Evolutionary conservation across 2,888 invertebrate species (phyloP).

Genomic region (Apomyelois bistriatella): DNA sequence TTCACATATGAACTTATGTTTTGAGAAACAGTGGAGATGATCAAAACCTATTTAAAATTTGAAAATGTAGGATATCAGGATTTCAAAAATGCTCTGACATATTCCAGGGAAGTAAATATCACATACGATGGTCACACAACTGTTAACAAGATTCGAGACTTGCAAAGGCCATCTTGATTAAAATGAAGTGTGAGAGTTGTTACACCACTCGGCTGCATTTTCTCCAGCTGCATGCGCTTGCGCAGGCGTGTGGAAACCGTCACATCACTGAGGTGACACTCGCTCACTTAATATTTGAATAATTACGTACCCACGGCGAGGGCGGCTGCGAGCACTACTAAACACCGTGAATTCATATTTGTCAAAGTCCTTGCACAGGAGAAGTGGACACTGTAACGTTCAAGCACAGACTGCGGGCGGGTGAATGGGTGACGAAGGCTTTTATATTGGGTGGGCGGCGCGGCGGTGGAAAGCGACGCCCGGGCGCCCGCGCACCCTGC

Average conservation of each 20-base stretch:
- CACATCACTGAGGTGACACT: neutral
- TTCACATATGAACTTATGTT: too few relatives aligned
- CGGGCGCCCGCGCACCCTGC: constrained; percentile 43
- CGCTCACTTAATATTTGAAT: constrained; percentile 52
- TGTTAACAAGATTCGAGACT: neutral
- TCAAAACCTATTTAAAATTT: neutral
- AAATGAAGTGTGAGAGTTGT: constrained; percentile 18
- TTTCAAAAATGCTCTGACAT: neutral
- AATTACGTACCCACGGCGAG: constrained; percentile 85
- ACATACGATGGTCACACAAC: constrained; percentile 1
- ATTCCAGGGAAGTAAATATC: neutral
- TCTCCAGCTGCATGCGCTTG: constrained; percentile 42
- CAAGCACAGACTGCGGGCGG: constrained; percentile 78
- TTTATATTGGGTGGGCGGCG: constrained; percentile 74
- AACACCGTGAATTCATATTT: constrained; percentile 78
- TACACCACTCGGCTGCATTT: constrained; percentile 51
- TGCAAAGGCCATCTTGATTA: neutral
- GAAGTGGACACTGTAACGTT: constrained; percentile 75
- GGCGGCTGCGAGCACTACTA: constrained; percentile 82
- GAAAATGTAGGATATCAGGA: neutral
- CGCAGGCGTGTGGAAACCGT: constrained; percentile 45
- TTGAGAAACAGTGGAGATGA: neutral
- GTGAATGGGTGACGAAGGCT: constrained; percentile 75
- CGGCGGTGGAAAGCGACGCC: constrained; percentile 61
- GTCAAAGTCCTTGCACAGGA: constrained; percentile 71